Base-by-base conservation (phyloP, 1,140 invertebrate species). In the Eurytemora carolleeae region DNA sequence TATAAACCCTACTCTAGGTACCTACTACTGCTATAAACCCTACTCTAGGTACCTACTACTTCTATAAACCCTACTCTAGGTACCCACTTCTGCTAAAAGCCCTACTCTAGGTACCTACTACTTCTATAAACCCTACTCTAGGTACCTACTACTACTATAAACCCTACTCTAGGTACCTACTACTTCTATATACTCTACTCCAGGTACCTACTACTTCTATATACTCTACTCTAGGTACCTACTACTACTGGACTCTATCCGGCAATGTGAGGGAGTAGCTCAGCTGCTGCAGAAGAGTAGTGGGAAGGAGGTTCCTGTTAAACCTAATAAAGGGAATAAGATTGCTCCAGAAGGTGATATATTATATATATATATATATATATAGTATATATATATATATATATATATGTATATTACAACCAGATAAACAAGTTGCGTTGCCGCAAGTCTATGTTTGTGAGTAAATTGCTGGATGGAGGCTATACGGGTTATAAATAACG, bases 181-280 rank as follows among this genome's bases (percentile, higher is more conserved):
- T n/a, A 44, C 31, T 44, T 44, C n/a, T 44, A 12, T 44, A 12
- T 44, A 7, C 7, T n/a, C n/a, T 44, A n/a, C n/a, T 44, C n/a
- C n/a, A 44, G 60, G 23, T 62, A 62, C 25, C 19, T 62, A 19
- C 54, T 62, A 44, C 31, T 44, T 44, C n/a, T 44, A 12, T 44
- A 12, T 44, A 7, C 7, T n/a, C n/a, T 44, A n/a, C n/a, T 44
- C n/a, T 44, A 44, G 60, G 23, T 62, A 62, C 25, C 19, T 62
- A 19, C 54, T 62, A 17, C 54, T 62, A 2, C 52, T 62, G 12
- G 60, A 62, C 22, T 58, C 53, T 15, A 57, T 62, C 7, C 60
- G 60, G 15, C 60, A 62, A 24, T 62, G 60, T 23, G 60, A 62
- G 25, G 60, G 60, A 25, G 60, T 62, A 18, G 60, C 60, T 1